A percentile compares a stretch with the other conserved stretches of the same genome.
Evolutionary conservation across 2,113 vertebrate genomes (phyloP).

Genomic region (Gnathonemus longibarbis): DNA sequence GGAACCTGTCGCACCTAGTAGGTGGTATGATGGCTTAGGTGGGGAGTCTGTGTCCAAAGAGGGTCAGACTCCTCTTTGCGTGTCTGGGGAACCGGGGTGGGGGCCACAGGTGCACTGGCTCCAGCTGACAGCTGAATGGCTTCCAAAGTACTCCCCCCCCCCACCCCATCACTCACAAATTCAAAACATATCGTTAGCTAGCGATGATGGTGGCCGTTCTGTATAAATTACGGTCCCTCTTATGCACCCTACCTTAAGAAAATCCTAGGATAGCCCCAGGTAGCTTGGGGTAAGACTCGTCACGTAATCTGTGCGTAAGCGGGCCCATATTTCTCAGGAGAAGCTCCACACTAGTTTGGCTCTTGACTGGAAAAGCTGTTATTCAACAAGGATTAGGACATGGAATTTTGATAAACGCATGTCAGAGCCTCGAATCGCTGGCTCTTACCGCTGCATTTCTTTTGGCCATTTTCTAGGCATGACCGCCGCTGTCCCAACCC

Average conservation of each 20-base stretch:
- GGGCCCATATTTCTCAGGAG: neutral
- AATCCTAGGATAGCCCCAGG: neutral
- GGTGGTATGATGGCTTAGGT: neutral
- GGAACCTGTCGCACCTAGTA: neutral
- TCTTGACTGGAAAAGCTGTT: neutral
- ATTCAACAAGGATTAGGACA: neutral
- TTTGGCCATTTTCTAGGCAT: neutral
- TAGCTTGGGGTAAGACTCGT: neutral
- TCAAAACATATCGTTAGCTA: neutral
- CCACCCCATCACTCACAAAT: neutral
- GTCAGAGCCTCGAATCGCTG: neutral
- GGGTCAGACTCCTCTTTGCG: neutral
- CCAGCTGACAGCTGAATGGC: neutral
- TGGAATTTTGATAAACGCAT: neutral
- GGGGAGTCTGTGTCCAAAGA: neutral
- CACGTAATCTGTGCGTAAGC: neutral
- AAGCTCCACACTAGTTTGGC: neutral
- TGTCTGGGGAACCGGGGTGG: neutral
- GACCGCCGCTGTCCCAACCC: neutral
- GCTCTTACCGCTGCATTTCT: neutral
- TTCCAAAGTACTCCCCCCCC: neutral
- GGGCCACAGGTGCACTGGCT: neutral
- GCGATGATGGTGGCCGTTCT: neutral
- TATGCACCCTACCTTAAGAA: neutral
- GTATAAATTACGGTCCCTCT: neutral